A percentile compares a stretch with the other conserved stretches of the same genome.
These are phyloP conservation scores for Drosophila nigritarsus DNA, from an alignment of 2,888 invertebrate genomes.

Conservation along the genomic window DNA sequence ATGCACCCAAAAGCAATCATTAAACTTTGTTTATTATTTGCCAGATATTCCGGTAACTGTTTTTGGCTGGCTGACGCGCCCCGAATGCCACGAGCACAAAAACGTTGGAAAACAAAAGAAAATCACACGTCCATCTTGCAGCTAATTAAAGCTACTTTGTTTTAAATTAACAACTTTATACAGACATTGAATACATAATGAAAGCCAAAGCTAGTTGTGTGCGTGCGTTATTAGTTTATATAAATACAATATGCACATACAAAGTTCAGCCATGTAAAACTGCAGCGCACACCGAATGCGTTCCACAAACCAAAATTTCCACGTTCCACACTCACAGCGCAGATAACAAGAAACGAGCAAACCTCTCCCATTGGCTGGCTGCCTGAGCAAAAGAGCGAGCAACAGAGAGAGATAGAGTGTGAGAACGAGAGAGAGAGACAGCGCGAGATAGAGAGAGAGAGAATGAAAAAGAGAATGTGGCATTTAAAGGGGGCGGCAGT, in stretches of 20 bases:
- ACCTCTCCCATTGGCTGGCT: conserved; percentile 60
- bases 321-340: conserved; percentile 71
- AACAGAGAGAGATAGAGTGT: neutral
- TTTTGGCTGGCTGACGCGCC: conserved; percentile 33
- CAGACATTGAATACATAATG: conserved; percentile 30
- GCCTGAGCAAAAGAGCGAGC: conserved; percentile 6
- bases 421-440: neutral
- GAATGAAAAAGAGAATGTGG: conserved; percentile 4
- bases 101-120: neutral
- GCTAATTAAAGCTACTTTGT: conserved; percentile 61
- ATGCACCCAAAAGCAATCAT: conserved; percentile 51
- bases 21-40: conserved; percentile 60
- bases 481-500: conserved; percentile 49
- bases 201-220: conserved; percentile 10
- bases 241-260: conserved; percentile 6
- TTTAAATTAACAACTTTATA: conserved; percentile 55
- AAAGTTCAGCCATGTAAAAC: conserved; percentile 8
- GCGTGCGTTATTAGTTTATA: conserved; percentile 6
- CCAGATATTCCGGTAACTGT: conserved; percentile 28
- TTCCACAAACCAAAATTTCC: conserved; percentile 66
- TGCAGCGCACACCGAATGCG: conserved; percentile 47
- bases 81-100: conserved; percentile 26
- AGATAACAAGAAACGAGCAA: conserved; percentile 60
- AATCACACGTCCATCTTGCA: conserved; percentile 44
- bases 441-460: conserved; percentile 5